Evolutionary conservation across 1,140 invertebrate species (phyloP).

Genomic region (Drosophila sechellia): DNA sequence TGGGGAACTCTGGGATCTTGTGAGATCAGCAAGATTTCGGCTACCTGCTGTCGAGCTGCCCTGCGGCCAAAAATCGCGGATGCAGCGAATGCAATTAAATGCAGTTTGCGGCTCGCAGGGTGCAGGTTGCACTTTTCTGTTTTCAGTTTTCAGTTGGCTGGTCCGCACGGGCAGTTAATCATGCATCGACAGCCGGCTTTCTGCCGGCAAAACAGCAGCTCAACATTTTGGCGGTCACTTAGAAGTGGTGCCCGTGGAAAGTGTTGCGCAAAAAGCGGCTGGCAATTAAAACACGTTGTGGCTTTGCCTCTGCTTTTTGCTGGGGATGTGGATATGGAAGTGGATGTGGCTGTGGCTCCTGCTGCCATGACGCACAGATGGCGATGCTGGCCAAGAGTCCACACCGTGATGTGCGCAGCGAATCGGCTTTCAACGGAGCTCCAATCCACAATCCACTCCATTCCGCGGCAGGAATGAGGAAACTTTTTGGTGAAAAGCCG

Average conservation of each 20-base stretch:
- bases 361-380: constrained; percentile 72
- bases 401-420: constrained; percentile 62
- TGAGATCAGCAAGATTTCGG: constrained; percentile 29
- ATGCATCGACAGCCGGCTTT: constrained; percentile 74
- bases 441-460: constrained; percentile 18
- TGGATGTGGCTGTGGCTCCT: constrained; percentile 21
- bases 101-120: constrained; percentile 53
- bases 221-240: constrained; percentile 78
- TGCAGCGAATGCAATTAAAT: constrained; percentile 73
- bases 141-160: constrained; percentile 38
- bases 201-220: constrained; percentile 37
- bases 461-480: constrained; percentile 69
- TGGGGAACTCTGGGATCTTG: constrained; percentile 19
- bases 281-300: constrained; percentile 80
- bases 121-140: constrained; percentile 57
- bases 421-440: constrained; percentile 67
- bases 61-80: constrained; percentile 56
- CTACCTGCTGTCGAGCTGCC: constrained; percentile 62
- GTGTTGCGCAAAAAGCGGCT: constrained; percentile 79
- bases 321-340: constrained; percentile 30
- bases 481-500: constrained; percentile 75
- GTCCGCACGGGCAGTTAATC: constrained; percentile 72
- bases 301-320: constrained; percentile 17
- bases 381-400: constrained; percentile 42
- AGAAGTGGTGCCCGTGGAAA: constrained; percentile 72